Evolutionary conservation across 2,797 vertebrate genomes (phyloP).

Genomic region (Urophycis tenuis): DNA sequence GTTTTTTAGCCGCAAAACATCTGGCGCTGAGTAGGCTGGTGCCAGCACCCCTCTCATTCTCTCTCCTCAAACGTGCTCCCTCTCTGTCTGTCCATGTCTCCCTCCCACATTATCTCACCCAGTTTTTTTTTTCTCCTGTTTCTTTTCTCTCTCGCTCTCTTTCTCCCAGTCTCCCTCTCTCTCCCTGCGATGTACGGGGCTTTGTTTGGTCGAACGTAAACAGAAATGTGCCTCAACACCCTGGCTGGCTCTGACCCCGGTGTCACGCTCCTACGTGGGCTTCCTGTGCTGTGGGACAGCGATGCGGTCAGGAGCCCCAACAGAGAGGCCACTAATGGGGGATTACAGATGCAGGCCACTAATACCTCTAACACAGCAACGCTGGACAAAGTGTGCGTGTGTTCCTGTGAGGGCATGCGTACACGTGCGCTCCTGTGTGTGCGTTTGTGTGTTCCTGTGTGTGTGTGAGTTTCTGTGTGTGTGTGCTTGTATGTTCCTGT

Average conservation of each 20-base stretch:
- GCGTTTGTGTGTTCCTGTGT: constrained; percentile 8
- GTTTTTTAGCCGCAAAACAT: constrained; percentile 76
- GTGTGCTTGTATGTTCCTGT: background rate
- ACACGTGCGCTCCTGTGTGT: background rate
- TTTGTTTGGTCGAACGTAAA: background rate
- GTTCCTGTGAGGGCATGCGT: background rate
- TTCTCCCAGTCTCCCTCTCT: constrained; percentile 24
- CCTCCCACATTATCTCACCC: constrained; percentile 33
- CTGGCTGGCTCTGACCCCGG: background rate
- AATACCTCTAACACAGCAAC: constrained; percentile 55
- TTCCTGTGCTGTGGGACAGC: constrained; percentile 47
- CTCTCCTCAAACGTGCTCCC: background rate
- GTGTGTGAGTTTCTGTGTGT: constrained; percentile 6
- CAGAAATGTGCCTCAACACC: background rate
- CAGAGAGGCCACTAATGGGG: constrained; percentile 56
- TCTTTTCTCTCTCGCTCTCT: constrained; percentile 35
- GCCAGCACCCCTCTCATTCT: constrained; percentile 56
- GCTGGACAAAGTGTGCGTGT: constrained; percentile 7
- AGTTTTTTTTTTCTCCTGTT: background rate
- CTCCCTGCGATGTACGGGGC: background rate
- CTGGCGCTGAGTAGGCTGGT: constrained; percentile 67
- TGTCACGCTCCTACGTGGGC: background rate
- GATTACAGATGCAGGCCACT: constrained; percentile 56
- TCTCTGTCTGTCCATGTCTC: constrained; percentile 36
- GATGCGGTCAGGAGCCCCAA: constrained; percentile 53